These are phyloP conservation scores for Meteorus sp. DNA, from an alignment of 1,140 invertebrate genomes.

Conservation along the genomic window DNA sequence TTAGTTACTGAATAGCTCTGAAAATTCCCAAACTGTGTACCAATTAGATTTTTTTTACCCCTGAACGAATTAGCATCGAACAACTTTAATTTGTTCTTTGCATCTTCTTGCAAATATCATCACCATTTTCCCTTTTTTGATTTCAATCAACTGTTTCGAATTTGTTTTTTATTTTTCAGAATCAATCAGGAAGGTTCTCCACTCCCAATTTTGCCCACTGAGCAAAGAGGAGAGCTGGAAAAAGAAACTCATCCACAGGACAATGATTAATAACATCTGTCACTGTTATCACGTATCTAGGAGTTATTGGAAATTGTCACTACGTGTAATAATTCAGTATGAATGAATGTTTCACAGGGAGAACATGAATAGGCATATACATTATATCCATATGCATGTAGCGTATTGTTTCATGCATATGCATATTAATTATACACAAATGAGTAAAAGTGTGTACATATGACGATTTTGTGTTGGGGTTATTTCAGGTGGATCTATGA, in stretches of 20 bases:
- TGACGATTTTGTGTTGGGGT: constrained; percentile 25
- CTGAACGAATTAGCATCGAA: constrained; percentile 53
- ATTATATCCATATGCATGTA: constrained; percentile 10
- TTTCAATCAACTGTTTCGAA: neutral
- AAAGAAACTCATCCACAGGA: constrained; percentile 63
- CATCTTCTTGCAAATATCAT: constrained; percentile 29
- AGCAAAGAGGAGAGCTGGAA: constrained; percentile 88
- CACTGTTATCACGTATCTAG: constrained; percentile 30
- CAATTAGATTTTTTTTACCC: constrained; percentile 53
- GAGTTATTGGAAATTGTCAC: constrained; percentile 26
- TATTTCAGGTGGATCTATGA: constrained; percentile 19
- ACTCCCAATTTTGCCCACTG: constrained; percentile 70
- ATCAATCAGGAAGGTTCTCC: constrained; percentile 53
- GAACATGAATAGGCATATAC: constrained; percentile 13
- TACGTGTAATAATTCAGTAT: constrained; percentile 25
- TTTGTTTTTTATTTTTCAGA: constrained; percentile 21
- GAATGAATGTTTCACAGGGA: constrained; percentile 19
- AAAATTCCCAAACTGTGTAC: constrained; percentile 44
- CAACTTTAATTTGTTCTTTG: constrained; percentile 31
- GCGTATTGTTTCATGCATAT: constrained; percentile 18
- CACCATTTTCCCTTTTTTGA: constrained; percentile 34
- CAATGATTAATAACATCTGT: constrained; percentile 46
- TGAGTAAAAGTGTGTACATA: constrained; percentile 10
- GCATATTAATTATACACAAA: constrained; percentile 12
- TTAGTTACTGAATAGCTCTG: constrained; percentile 48